Conservation (phyloP, 1,140 invertebrate genomes). For the Microplitis mediator region DNA sequence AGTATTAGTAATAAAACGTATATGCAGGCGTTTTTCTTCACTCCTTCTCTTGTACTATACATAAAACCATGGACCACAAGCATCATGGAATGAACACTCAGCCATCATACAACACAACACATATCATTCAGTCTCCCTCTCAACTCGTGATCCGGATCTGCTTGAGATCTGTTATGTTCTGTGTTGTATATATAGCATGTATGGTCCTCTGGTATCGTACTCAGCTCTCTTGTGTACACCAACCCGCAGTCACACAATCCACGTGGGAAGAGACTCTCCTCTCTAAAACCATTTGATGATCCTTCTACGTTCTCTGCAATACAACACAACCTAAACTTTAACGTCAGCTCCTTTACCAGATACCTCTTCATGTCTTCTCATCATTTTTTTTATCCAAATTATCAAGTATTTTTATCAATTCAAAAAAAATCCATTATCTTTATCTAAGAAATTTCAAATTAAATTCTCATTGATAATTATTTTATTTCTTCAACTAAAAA, state of each 20-base stretch:
- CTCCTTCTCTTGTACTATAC: constrained; percentile 22
- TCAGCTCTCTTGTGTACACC: constrained; percentile 12
- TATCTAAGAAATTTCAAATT: too few species aligned
- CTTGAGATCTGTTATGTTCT: neutral
- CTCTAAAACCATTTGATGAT: constrained; percentile 16
- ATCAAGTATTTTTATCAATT: neutral
- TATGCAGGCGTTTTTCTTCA: constrained; percentile 4
- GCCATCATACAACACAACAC: neutral
- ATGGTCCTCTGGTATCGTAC: constrained; percentile 27
- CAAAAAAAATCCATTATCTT: too few species aligned
- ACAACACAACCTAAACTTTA: too few species aligned
- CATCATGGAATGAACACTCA: neutral
- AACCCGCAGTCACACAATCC: constrained; percentile 58
- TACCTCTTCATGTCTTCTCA: constrained; percentile 2
- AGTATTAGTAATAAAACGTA: too few species aligned
- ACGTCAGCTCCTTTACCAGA: neutral
- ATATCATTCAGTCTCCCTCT: constrained; percentile 23
- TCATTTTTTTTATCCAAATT: neutral
- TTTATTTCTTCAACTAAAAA: too few species aligned
- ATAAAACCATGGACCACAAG: neutral
- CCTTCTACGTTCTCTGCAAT: constrained; percentile 21
- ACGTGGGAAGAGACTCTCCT: constrained; percentile 52
- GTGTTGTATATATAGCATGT: neutral
- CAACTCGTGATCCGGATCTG: constrained; percentile 4
- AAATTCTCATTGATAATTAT: too few species aligned